Base-by-base conservation (phyloP, 2,797 vertebrate species). In the Crocodylus rhombifer region DNA sequence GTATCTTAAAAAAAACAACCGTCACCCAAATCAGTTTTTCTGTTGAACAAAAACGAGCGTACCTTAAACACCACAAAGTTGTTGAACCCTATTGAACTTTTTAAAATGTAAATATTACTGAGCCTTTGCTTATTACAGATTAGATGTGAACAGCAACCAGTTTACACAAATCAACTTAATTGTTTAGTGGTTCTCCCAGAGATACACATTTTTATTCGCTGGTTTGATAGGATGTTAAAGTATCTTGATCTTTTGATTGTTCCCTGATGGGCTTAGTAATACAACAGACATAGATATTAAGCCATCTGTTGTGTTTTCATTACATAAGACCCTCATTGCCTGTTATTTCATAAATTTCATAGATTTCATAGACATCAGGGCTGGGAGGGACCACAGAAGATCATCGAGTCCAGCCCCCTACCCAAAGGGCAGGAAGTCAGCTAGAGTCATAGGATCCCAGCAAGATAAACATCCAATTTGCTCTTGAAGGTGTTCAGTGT, bases 201-300 rank as follows among this genome's bases (percentile, higher is more conserved):
- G 2, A 63, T 26, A 10, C 0, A 12, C 57, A 58, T 1, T 4
- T 77, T 11, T 9, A n/a, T 76, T 79, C 65, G 3, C 14, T 65
- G 2, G 42, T 2, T 79, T 89, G 81, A 57, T 55, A 65, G 21
- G 1, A 73, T 57, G 42, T 51, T 11, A 75, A 28, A 18, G 8
- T 71, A 73, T 58, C 62, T 78, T 58, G 20, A 23, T 80, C 1
- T 64, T 62, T 51, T 82, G 64, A 62, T 56, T 81, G 17, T 36
- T 90, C 20, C 26, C 28, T 36, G 4, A 7, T 15, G 57, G 4
- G 6, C 62, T 86, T 61, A 71, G 14, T 20, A 88, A 25, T 30
- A 64, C 3, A 21, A 1, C 8, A 58, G 51, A 79, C 2, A 4
- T 81, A 12, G 3, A 1, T 17, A 10, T 6, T 62, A 6, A 2